Conservation (phyloP, 2,888 invertebrate species). For the Rhaphigaster nebulosa region DNA sequence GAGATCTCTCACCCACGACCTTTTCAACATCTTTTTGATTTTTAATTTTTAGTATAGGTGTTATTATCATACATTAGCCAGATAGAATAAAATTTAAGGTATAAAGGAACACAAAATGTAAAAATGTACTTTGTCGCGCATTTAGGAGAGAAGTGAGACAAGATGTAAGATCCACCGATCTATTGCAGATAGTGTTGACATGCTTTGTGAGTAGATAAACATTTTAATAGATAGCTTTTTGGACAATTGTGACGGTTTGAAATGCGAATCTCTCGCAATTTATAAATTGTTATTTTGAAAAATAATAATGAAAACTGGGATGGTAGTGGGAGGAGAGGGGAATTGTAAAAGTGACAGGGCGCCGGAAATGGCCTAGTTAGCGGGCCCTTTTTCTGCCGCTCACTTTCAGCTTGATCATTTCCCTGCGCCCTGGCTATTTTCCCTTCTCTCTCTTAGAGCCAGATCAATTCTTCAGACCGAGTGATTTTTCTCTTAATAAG, state of each 20-base stretch:
- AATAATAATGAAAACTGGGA: neutral
- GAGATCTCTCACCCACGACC: too few relatives aligned
- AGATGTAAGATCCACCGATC: neutral
- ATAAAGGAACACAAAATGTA: too few relatives aligned
- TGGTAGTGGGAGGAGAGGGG: neutral
- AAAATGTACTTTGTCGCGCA: too few relatives aligned
- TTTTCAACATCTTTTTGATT: too few relatives aligned
- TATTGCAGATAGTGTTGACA: neutral
- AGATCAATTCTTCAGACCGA: neutral
- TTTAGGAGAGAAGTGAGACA: neutral
- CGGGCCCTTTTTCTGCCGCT: neutral
- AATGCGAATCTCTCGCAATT: neutral
- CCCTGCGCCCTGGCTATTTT: neutral
- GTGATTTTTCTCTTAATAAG: neutral
- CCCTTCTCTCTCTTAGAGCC: neutral
- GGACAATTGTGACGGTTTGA: neutral
- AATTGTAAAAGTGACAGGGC: neutral
- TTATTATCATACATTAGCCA: too few relatives aligned
- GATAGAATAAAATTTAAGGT: too few relatives aligned
- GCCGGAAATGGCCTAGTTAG: constrained; percentile 19
- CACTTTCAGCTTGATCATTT: constrained; percentile 21
- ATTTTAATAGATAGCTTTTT: neutral
- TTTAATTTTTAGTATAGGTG: too few relatives aligned
- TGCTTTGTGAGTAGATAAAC: neutral
- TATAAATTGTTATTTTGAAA: constrained; percentile 25